A percentile compares a stretch with the other conserved stretches of the same genome.
These are phyloP conservation scores for Ferrisia virgata DNA, from an alignment of 2,888 invertebrate genomes.

Conservation along the genomic window DNA sequence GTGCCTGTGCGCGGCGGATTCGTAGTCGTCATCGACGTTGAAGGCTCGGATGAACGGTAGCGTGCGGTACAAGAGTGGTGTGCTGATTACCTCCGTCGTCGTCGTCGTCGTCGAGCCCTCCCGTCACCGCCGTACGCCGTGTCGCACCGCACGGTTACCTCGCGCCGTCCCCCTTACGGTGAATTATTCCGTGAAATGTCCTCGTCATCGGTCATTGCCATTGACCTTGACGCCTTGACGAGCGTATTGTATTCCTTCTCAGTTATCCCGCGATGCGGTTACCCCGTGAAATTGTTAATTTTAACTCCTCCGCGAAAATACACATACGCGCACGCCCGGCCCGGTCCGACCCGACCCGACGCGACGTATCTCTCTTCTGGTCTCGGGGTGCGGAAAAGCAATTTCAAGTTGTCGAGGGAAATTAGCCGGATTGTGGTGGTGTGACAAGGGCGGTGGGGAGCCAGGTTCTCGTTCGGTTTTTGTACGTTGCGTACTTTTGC, in stretches of 20 bases:
- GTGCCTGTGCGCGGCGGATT: not conserved
- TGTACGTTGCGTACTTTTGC: not conserved
- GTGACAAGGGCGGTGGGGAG: not conserved
- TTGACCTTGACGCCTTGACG: conserved; percentile 39
- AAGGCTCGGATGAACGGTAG: too few species aligned
- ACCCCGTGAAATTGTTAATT: conserved; percentile 40
- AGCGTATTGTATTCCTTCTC: conserved; percentile 20
- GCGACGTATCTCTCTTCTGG: not conserved
- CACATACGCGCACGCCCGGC: not conserved
- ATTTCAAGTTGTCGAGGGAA: not conserved
- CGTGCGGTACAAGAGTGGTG: not conserved
- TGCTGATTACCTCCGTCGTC: not conserved
- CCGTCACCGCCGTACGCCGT: not conserved
- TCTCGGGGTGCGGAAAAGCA: not conserved
- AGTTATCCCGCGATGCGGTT: conserved; percentile 32
- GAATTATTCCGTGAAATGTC: conserved; percentile 32
- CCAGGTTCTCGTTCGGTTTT: too few species aligned
- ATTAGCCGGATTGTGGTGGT: not conserved
- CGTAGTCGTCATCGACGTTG: not conserved
- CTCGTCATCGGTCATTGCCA: conserved; percentile 43
- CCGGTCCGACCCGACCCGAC: too few species aligned
- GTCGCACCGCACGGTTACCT: not conserved
- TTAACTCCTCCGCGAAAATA: conserved; percentile 21
- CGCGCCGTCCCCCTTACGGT: conserved; percentile 25
- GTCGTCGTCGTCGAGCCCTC: not conserved